Base-by-base conservation (phyloP, 37 sponge, comb jelly and placozoan species). In the Agelas oroides region DNA sequence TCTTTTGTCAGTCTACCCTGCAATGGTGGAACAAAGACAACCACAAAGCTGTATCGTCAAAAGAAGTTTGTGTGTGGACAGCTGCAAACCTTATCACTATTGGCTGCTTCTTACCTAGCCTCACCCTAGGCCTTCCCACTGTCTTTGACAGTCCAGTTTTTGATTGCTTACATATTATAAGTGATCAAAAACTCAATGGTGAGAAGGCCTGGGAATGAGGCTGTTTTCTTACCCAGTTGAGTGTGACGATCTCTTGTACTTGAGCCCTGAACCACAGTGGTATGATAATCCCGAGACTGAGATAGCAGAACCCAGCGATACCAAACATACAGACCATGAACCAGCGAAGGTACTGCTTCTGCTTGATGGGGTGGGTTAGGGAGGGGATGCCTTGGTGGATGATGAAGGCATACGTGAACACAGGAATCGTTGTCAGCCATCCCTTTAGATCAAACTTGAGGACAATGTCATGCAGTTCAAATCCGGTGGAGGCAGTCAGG, bases 311-410 rank as follows among this genome's bases (percentile, higher is more conserved):
- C 16, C 41, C 36, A 3, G 90, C 86, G 0, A 72, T 75, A 0
- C n/a, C 38, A 59, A 89, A 91, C 56, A 89, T 70, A 34, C 70
- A 87, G 11, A 73, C 57, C 23, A 94, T 59, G 35, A 94, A 73
- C 17, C 65, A 60, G 2, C 79, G 64, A 14, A 94, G 75, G n/a
- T 60, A 71, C 54, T 70, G 53, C 85, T 97, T 97, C 54, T 84
- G 60, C 28, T 41, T 71, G 30, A 94, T 71, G 30, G 95, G 95
- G 46, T 92, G 89, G 0, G 88, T 84, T 5, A 97, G 84, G 20
- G 95, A 77, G 17, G 97, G 90, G 8, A 97, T 92, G n/a, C 85
- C 93, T 34, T 89, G 90, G 56, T 97, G 95, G 0, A 91, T 34
- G 57, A 92, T 89, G 31, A 85, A 87, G 46, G 97, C 93, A 54